Base-by-base conservation (phyloP, 2,113 vertebrate genomes). In the Nycticryphes semicollaris region DNA sequence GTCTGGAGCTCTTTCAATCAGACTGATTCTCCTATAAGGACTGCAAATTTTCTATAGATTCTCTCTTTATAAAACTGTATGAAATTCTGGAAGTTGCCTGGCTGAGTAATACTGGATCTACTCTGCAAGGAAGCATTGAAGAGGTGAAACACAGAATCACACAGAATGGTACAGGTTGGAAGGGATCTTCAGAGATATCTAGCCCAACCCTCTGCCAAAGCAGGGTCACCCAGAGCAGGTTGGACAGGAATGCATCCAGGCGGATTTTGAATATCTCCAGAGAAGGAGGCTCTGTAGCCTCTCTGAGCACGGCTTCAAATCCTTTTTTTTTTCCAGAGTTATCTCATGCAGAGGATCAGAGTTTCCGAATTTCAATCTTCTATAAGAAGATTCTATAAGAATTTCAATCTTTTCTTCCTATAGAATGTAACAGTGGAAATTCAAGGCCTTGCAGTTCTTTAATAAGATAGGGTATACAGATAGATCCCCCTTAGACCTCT, bases 381-480 rank as follows among this genome's bases (percentile, higher is more conserved):
- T 73, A 41, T n/a, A n/a, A n/a, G n/a, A n/a, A n/a, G n/a, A n/a
- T n/a, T n/a, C n/a, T n/a, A n/a, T n/a, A n/a, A n/a, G n/a, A n/a
- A n/a, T n/a, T n/a, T n/a, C n/a, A n/a, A n/a, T 5, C 6, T 62
- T 84, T 57, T 15, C 0, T 74, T 90, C 31, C n/a, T 2, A 1
- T 27, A 64, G 69, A 77, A 87, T 10, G 3, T 35, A 62, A 10
- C 41, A 66, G 27, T 67, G 68, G 22, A 86, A 95, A 80, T 59
- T 64, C 57, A 73, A 76, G 35, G 21, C 45, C 41, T 69, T 57
- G 35, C 16, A 66, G 10, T 53, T 56, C 19, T 21, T 48, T 50
- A 60, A 64, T 27, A 21, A 57, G 90, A 53, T 15, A 69, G 3
- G 69, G 9, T 30, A 59, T 41, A 57, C 10, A 30, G 10, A 66